Evolutionary conservation across 30 jellyfish, hydroid and myxozoan species (phyloP), one percentile per base, ranked within the genome.

Genomic region (Catostylus mosaicus): DNA sequence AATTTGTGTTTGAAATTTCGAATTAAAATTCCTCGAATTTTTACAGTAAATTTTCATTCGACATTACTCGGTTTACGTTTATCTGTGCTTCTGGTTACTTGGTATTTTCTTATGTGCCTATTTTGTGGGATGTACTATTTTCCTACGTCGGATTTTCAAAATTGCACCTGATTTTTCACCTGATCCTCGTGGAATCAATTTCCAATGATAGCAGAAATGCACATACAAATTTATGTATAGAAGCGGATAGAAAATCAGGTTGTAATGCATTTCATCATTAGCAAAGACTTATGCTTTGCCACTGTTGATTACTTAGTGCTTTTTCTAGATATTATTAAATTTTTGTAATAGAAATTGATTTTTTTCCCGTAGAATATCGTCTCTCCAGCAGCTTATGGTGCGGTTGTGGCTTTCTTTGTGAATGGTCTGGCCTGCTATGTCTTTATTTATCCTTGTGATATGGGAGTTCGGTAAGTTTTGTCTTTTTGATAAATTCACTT

Each of bases 391-490:
- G 75, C 68, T 37, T 59, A 40, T 40, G 69, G 84, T 18, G 46
- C 84, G 10, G 5, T 82, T 16, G 65, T 68, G 32, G 92, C 84
- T 0, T 26, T 82, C 54, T 16, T 82, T 9, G 56, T 82, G 8
- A 82, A 82, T 67, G 84, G 84, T 9, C 26, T 82, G 19, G 67
- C 51, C 85, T 66, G 92, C 63, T 82, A 82, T 38, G 51, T 82
- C 12, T 82, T 47, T 56, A 34, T 82, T 5, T n/a, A 24, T 68
- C 85, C 54, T 37, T 82, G 40, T 48, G 50, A 68, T 5, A 22
- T 69, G 79, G 92, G 92, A 66, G 74, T 82, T 27, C 61, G 78
- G 92, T 82, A 26, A 82, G 92, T 50, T 9, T 50, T 3, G 63
- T 16, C 16, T 6, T 6, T 16, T 43, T 43, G 8, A 43, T 9